Conservation (phyloP, 23 tunicate genomes). For the Phallusia fumigata region DNA sequence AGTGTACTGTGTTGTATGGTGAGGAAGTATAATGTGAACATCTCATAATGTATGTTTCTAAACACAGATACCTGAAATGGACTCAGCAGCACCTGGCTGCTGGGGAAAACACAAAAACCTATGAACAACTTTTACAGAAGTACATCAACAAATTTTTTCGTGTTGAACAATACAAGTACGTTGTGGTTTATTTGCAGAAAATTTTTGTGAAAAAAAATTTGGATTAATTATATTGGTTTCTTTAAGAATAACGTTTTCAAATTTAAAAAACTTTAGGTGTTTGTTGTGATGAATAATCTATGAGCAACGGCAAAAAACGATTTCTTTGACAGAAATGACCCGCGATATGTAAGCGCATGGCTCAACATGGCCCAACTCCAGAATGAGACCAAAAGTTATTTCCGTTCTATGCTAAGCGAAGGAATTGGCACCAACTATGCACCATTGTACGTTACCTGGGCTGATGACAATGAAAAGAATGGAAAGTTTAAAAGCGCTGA, state of each 20-base stretch:
- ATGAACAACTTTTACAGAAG: constrained; percentile 51
- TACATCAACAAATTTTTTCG: constrained; percentile 49
- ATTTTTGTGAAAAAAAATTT: too few relatives aligned
- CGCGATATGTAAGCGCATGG: constrained; percentile 85
- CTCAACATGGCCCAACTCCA: constrained; percentile 47
- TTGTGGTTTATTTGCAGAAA: not conserved
- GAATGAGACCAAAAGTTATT: constrained; percentile 38
- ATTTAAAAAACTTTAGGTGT: too few relatives aligned
- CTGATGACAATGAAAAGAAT: constrained; percentile 76
- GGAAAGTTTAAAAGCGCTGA: constrained; percentile 58
- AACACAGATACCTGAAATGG: constrained; percentile 72
- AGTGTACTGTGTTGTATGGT: too few relatives aligned
- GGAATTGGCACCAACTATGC: constrained; percentile 57
- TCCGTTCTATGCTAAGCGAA: constrained; percentile 67
- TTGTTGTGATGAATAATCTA: too few relatives aligned
- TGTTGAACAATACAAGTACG: constrained; percentile 40
- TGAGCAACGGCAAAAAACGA: not conserved
- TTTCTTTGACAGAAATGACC: constrained; percentile 49
- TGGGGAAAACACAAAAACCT: constrained; percentile 42
- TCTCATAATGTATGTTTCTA: too few relatives aligned
- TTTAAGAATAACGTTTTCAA: too few relatives aligned
- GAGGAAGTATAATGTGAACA: too few relatives aligned
- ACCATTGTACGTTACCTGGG: constrained; percentile 75
- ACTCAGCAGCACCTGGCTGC: constrained; percentile 53
- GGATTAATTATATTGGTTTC: too few relatives aligned